phyloP scores from a whole-genome alignment of 2,113 vertebrate genomes.

The Uria aalge region DNA sequence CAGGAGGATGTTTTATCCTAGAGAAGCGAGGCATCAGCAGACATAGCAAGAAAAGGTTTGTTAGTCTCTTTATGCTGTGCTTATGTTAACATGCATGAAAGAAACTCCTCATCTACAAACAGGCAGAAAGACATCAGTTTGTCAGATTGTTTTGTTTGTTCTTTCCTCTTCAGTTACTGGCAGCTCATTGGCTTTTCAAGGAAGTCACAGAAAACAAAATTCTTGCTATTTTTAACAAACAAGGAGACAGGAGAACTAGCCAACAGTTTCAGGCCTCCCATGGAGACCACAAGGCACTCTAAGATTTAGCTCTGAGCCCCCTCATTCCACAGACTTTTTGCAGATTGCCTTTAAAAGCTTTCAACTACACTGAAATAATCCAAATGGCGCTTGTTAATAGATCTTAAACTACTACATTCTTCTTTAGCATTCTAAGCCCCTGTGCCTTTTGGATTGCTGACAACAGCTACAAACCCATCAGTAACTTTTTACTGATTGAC shows the following conservation, averaged over 20 bases:
- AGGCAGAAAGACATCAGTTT: not conserved
- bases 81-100: not conserved
- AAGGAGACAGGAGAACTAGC: not conserved
- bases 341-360: not conserved
- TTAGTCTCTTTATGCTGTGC: not conserved
- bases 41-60: not conserved
- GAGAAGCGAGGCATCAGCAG: not conserved
- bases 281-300: not conserved
- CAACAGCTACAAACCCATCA: not conserved
- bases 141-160: not conserved
- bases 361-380: not conserved
- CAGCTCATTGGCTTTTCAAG: not conserved
- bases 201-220: not conserved
- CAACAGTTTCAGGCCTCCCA: not conserved
- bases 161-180: not conserved
- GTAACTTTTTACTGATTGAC: not conserved
- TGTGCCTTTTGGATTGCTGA: not conserved
- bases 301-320: not conserved
- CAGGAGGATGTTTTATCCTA: not conserved
- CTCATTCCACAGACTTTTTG: not conserved
- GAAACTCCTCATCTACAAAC: not conserved
- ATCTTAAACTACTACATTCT: not conserved
- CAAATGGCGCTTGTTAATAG: not conserved
- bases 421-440: not conserved
- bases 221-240: not conserved